Evolutionary conservation across 2,113 vertebrate species (phyloP).

Genomic region (Acanthisitta chloris): DNA sequence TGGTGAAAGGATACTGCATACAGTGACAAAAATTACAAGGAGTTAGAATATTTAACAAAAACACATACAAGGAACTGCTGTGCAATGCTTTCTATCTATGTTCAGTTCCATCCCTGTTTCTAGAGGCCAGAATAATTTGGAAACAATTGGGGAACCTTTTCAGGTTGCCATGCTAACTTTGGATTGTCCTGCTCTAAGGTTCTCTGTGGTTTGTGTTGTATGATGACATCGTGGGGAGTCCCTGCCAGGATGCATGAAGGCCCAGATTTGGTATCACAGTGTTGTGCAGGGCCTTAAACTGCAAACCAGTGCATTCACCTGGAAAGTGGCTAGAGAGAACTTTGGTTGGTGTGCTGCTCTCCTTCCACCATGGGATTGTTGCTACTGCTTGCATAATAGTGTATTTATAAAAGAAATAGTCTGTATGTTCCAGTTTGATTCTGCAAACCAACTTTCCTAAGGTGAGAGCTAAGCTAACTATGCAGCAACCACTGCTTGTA

Average conservation of each 20-base stretch:
- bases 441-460: background rate
- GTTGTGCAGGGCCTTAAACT: background rate
- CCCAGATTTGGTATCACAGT: background rate
- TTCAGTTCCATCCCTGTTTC: background rate
- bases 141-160: background rate
- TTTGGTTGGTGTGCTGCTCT: background rate
- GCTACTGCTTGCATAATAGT: background rate
- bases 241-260: fast-evolving
- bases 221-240: background rate
- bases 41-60: background rate
- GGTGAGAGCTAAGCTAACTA: fast-evolving
- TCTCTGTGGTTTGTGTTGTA: background rate
- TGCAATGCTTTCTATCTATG: background rate
- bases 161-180: background rate
- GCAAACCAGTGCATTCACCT: fast-evolving
- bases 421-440: background rate
- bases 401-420: background rate
- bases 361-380: background rate
- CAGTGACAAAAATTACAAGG: background rate
- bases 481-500: background rate
- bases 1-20: background rate
- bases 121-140: background rate
- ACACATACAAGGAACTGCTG: background rate
- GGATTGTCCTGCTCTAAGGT: background rate
- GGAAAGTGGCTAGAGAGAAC: background rate